phyloP scores from a whole-genome alignment of 64 coral and sea anemone species.

The Pocillopora verrucosa region DNA sequence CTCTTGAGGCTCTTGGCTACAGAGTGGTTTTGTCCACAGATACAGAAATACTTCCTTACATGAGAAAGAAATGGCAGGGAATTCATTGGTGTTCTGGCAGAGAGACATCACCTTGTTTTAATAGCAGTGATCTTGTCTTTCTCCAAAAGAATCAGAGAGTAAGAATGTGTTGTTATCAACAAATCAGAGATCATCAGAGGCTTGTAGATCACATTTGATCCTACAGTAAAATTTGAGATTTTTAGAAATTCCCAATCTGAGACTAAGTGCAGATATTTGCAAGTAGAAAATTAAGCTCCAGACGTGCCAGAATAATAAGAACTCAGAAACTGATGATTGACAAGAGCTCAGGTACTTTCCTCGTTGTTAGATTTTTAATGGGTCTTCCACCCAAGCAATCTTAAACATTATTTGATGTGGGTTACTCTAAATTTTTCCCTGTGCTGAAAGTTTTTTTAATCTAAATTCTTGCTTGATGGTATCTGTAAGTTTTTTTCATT shows the following conservation, averaged over 20 bases:
- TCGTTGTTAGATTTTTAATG: no score
- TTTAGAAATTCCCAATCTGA: no score
- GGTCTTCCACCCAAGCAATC: no score
- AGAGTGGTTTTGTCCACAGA: background rate
- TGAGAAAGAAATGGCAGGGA: background rate
- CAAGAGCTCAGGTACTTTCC: no score
- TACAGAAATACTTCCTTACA: background rate
- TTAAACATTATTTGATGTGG: no score
- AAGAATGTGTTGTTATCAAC: background rate
- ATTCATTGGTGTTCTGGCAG: background rate
- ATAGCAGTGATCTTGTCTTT: background rate
- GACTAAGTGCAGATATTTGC: no score
- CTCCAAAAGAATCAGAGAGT: background rate
- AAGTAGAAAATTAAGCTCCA: no score
- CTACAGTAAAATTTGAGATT: no score
- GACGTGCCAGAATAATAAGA: no score
- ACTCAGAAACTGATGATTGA: no score
- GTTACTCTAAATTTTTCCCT: no score
- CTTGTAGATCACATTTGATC: no score
- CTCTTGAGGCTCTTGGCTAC: slow-evolving; percentile 16
- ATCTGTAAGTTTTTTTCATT: background rate
- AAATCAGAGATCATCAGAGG: background rate
- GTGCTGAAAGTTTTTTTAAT: background rate
- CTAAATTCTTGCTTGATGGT: background rate
- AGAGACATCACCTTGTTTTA: background rate